Evolutionary conservation across 1,140 invertebrate genomes (phyloP), one percentile per base, ranked within the genome.

Genomic region (Ptiloglossa arizonensis): DNA sequence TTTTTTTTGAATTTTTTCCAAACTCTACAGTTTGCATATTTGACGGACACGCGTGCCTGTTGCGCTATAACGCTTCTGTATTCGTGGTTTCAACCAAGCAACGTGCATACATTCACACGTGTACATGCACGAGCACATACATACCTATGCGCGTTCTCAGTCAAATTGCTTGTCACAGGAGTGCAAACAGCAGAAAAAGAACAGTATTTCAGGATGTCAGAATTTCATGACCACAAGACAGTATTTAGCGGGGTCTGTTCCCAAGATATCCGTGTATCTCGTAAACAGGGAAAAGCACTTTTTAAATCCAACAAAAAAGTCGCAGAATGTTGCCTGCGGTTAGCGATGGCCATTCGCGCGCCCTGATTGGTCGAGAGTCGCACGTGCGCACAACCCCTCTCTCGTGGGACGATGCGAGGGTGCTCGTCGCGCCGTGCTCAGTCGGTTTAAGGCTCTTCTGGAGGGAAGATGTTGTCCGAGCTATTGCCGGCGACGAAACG

Each of bases 281-380:
- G 32, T 22, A 63, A 52, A 72, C 54, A 59, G n/a, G 27, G 59
- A 72, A 63, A 63, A 29, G 29, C 72, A 46, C 62, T 67, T 75
- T 73, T 67, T 67, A 46, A 67, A 75, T 75, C 29, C 27, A 19
- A 32, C 4, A 63, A 75, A 75, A 64, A 67, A 57, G 8, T 56
- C 38, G 19, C 27, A 0, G 13, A 41, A 11, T 35, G 50, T 66
- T 46, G 60, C 32, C 56, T 50, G 59, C 59, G 64, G 73, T 59
- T 68, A 46, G 27, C 27, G 35, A 35, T 68, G 52, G 46, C 22
- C n/a, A 24, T 68, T 8, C 52, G 29, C 15, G 29, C 5, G 50
- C n/a, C 17, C 0, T 22, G 38, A 75, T 68, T 75, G 63, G 73
- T 1, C 9, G 1, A 17, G 0, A 0, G 22, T 11, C 19, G 74